Percentiles rank a stretch among this genome's conserved stretches.
These are phyloP conservation scores for Acanthochromis polyacanthus DNA, from an alignment of 2,113 vertebrate species.

Conservation along the genomic window DNA sequence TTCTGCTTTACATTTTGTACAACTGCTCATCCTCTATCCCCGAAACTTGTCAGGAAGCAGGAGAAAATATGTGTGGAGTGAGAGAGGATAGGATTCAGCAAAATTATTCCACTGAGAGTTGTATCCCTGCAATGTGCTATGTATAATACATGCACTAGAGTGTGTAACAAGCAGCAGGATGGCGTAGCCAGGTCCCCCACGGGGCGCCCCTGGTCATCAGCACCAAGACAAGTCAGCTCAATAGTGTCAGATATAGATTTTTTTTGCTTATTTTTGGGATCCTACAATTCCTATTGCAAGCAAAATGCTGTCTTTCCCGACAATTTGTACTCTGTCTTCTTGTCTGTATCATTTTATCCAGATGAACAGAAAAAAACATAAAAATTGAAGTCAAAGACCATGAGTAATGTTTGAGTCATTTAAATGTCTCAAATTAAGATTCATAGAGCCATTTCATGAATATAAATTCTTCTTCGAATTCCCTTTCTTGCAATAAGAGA, in stretches of 20 bases:
- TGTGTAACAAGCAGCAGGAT: conserved; percentile 72
- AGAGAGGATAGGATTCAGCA: conserved; percentile 50
- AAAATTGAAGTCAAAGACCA: conserved; percentile 42
- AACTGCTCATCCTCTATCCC: conserved; percentile 48
- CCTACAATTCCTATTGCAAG: conserved; percentile 4
- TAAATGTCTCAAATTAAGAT: conserved; percentile 58
- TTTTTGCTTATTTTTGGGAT: conserved; percentile 28
- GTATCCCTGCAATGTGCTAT: conserved; percentile 67
- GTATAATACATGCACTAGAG: conserved; percentile 75
- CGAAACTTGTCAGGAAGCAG: conserved; percentile 54
- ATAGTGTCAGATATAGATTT: conserved; percentile 41
- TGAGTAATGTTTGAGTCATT: conserved; percentile 40
- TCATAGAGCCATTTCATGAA: conserved; percentile 53
- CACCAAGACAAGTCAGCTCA: conserved; percentile 51
- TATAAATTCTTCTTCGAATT: conserved; percentile 64
- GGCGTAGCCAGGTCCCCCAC: conserved; percentile 61
- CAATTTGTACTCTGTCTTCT: conserved; percentile 7
- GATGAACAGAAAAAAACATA: conserved; percentile 17
- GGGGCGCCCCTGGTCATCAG: conserved; percentile 66
- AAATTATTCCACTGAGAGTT: conserved; percentile 70
- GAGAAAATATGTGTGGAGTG: conserved; percentile 34
- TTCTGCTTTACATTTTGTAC: conserved; percentile 59
- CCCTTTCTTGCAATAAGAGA: conserved; percentile 50
- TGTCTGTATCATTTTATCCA: conserved; percentile 34
- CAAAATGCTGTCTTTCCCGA: conserved; percentile 7